A percentile compares a stretch with the other conserved stretches of the same genome.
Evolutionary conservation across 2,113 vertebrate species (phyloP).

Genomic region (Stomatorhinus ivindoensis): DNA sequence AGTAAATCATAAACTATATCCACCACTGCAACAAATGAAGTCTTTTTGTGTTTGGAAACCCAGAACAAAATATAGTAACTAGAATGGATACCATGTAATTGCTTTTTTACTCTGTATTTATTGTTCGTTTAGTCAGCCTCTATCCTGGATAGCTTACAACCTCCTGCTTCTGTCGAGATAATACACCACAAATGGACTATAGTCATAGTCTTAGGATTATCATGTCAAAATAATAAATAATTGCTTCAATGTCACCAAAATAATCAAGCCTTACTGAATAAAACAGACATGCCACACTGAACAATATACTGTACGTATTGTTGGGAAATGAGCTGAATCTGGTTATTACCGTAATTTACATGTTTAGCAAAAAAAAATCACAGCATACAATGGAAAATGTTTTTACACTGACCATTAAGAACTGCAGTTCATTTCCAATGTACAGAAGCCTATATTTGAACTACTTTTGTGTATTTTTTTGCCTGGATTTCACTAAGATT

Average conservation of each 20-base stretch:
- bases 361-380: neutral
- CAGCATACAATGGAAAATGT: neutral
- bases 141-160: neutral
- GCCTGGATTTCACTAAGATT: neutral
- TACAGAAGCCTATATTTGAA: neutral
- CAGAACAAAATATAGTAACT: neutral
- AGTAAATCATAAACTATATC: neutral
- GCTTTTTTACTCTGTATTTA: neutral
- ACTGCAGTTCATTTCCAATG: neutral
- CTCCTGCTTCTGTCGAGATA: slow-evolving; percentile 1
- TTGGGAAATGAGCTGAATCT: neutral
- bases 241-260: neutral
- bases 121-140: neutral
- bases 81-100: neutral
- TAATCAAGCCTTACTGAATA: neutral
- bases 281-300: neutral
- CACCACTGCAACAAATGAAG: neutral
- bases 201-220: neutral
- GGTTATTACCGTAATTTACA: neutral
- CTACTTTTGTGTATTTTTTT: neutral
- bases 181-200: neutral
- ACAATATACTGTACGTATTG: neutral
- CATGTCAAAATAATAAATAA: neutral
- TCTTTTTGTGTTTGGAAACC: neutral
- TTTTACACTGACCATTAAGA: neutral